These are phyloP conservation scores for Drosophila lacertosa DNA, from an alignment of 1,140 invertebrate genomes.

Conservation along the genomic window DNA sequence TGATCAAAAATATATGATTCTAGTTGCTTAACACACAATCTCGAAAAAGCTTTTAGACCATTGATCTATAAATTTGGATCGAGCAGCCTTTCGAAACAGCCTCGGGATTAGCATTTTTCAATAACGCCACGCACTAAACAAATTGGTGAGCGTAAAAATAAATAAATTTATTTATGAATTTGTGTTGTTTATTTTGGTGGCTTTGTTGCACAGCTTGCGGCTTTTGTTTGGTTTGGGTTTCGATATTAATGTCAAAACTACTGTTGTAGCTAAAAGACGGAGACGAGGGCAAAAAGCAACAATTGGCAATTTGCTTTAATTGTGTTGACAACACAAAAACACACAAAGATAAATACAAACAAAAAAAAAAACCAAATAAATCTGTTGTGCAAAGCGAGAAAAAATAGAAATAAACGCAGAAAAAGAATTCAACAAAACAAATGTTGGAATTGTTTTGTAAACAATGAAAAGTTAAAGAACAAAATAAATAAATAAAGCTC, in stretches of 20 bases:
- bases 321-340: slow-evolving; percentile 59
- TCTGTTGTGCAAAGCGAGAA: background rate
- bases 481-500: slow-evolving; percentile 5
- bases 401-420: slow-evolving; percentile 7
- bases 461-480: slow-evolving; percentile 20
- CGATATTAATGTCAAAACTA: slow-evolving; percentile 51
- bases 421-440: slow-evolving; percentile 11
- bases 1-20: background rate
- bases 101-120: slow-evolving; percentile 21
- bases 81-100: background rate
- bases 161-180: slow-evolving; percentile 67
- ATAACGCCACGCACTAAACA: slow-evolving; percentile 29
- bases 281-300: slow-evolving; percentile 26
- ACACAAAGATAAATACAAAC: background rate
- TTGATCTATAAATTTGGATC: slow-evolving; percentile 33
- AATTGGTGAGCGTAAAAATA: slow-evolving; percentile 1
- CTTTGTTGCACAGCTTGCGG: slow-evolving; percentile 23
- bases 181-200: slow-evolving; percentile 21
- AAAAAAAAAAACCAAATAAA: no score
- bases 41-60: slow-evolving; percentile 13
- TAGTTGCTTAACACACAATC: slow-evolving; percentile 13
- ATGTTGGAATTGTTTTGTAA: slow-evolving; percentile 20
- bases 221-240: slow-evolving; percentile 19
- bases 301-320: slow-evolving; percentile 68
- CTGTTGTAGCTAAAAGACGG: slow-evolving; percentile 22